Evolutionary conservation across 1,140 invertebrate species (phyloP).

Genomic region (Carcinoscorpius rotundicauda): DNA sequence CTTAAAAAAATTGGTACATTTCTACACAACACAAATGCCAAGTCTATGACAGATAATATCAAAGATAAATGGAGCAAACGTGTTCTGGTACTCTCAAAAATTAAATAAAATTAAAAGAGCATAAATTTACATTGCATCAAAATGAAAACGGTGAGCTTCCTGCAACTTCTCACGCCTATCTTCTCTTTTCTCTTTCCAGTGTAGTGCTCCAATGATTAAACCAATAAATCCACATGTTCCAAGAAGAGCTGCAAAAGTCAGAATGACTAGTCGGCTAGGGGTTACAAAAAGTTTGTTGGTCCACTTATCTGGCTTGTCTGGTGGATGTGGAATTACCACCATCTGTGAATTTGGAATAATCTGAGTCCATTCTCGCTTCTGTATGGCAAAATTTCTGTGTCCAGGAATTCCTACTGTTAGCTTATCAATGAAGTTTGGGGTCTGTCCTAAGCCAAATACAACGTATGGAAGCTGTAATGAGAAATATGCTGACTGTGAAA

Average conservation of each 20-base stretch:
- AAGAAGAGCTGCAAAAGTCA: conserved; percentile 78
- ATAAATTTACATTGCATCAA: conserved; percentile 43
- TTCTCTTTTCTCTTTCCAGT: conserved; percentile 72
- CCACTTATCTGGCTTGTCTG: conserved; percentile 65
- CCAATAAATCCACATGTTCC: conserved; percentile 75
- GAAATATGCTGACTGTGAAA: conserved; percentile 84
- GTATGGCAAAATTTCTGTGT: conserved; percentile 9
- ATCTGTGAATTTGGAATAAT: conserved; percentile 97
- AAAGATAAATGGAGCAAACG: no score
- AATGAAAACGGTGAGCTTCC: conserved; percentile 74
- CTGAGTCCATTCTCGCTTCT: conserved; percentile 60
- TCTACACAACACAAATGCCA: no score
- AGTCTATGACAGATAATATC: no score
- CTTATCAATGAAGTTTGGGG: conserved; percentile 92
- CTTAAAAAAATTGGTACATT: no score
- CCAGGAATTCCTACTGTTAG: conserved; percentile 66
- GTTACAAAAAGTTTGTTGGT: conserved; percentile 89
- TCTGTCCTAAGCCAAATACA: conserved; percentile 87
- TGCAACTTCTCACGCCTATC: conserved; percentile 67
- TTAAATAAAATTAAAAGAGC: no score
- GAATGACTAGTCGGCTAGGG: conserved; percentile 81
- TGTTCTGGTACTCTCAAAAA: no score
- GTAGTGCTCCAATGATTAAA: conserved; percentile 69
- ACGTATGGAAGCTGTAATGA: conserved; percentile 85
- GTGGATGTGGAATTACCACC: conserved; percentile 81